Percentiles rank a stretch among this genome's conserved stretches.
Evolutionary conservation across 1,140 invertebrate species (phyloP).

Genomic region (Chymomyza costata): DNA sequence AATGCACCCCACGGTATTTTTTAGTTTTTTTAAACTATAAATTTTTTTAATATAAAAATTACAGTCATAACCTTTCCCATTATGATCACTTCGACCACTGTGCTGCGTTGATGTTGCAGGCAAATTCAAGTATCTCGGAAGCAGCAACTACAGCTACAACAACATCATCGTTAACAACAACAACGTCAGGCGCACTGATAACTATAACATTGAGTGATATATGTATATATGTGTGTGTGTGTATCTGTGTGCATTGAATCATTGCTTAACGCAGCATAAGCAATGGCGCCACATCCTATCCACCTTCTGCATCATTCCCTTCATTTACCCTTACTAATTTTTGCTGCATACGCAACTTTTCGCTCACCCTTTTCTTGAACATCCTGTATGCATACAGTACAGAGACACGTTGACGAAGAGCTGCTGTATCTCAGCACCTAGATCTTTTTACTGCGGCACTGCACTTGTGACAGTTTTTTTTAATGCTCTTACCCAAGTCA

Average conservation of each 20-base stretch:
- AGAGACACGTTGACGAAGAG: no score
- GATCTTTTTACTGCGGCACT: no score
- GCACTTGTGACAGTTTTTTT: no score
- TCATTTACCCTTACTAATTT: conserved; percentile 67
- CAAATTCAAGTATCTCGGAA: conserved; percentile 62
- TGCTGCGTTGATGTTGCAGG: conserved; percentile 66
- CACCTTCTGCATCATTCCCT: conserved; percentile 15
- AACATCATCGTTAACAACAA: conserved; percentile 35
- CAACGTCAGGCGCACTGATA: conserved; percentile 68
- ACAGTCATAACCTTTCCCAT: no score
- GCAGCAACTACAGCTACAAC: conserved; percentile 23
- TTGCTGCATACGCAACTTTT: conserved; percentile 62
- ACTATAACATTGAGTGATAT: conserved; percentile 71
- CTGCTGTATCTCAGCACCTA: no score
- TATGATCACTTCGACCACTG: no score
- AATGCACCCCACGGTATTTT: no score
- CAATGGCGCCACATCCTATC: conserved; percentile 39
- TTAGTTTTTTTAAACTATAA: no score
- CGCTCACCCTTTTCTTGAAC: no score
- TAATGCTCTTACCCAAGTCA: no score
- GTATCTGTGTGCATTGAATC: conserved; percentile 34
- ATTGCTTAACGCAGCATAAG: conserved; percentile 68
- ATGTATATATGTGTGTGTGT: conserved; percentile 21
- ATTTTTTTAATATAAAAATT: no score
- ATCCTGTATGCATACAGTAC: no score